phyloP scores from a whole-genome alignment of 2,113 vertebrate species.

The Ictalurus punctatus region DNA sequence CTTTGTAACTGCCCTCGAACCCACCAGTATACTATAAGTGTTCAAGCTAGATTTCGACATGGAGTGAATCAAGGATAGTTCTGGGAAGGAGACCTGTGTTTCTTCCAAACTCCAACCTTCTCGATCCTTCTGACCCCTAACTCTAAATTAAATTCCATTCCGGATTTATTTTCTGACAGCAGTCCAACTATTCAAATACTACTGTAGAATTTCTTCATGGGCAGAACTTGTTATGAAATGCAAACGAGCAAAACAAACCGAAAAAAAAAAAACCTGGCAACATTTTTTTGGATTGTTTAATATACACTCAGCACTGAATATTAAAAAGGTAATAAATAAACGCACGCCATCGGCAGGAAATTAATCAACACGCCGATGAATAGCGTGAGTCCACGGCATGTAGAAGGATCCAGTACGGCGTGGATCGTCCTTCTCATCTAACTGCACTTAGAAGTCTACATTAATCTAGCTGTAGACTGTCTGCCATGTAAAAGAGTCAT shows the following conservation, averaged over 20 bases:
- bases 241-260: neutral
- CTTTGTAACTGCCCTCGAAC: no score
- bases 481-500: constrained; percentile 58
- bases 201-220: neutral
- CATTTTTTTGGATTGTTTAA: neutral
- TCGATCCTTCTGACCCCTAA: neutral
- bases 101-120: neutral
- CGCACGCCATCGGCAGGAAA: neutral
- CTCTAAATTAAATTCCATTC: neutral
- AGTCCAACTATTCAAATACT: no score
- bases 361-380: constrained; percentile 37
- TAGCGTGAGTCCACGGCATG: constrained; percentile 35
- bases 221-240: neutral
- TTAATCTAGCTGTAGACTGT: constrained; percentile 65
- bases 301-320: neutral
- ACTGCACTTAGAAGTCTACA: constrained; percentile 57
- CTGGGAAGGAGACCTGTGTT: neutral
- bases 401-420: neutral
- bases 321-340: neutral
- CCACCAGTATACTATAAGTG: no score
- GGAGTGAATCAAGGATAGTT: neutral
- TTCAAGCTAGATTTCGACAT: neutral
- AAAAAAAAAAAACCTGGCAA: no score
- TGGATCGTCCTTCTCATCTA: constrained; percentile 42
- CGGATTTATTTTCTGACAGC: neutral